Evolutionary conservation across 37 sponge, comb jelly and placozoan species (phyloP).

Genomic region (Eunapius fragilis): DNA sequence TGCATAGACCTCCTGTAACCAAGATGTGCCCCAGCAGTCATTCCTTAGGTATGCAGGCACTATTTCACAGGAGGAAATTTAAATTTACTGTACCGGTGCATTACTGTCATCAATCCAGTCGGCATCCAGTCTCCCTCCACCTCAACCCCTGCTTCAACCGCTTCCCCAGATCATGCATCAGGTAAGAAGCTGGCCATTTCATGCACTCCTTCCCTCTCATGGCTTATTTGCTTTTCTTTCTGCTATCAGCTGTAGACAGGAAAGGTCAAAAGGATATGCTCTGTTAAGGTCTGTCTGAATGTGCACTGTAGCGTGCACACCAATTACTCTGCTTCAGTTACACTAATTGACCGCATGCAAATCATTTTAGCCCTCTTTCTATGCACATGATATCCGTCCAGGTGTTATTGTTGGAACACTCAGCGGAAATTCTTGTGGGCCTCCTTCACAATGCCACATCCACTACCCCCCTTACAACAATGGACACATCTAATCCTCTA

Average conservation of each 20-base stretch:
- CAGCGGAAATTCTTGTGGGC: background rate
- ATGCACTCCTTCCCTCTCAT: background rate
- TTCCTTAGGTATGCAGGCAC: constrained; percentile 13
- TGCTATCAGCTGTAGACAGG: too few relatives aligned
- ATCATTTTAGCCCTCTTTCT: too few relatives aligned
- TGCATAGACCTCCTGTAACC: constrained; percentile 16
- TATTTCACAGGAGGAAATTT: background rate
- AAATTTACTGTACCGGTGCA: background rate
- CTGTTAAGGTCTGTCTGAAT: too few relatives aligned
- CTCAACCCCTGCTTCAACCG: too few relatives aligned
- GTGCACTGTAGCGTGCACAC: too few relatives aligned
- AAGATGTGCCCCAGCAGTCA: constrained; percentile 17
- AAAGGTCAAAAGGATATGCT: too few relatives aligned
- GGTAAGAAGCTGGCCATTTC: background rate
- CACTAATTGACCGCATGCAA: too few relatives aligned
- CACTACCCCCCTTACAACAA: background rate
- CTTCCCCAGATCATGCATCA: background rate
- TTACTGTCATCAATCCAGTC: background rate
- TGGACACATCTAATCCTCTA: background rate
- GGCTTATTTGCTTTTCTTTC: too few relatives aligned
- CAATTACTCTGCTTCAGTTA: too few relatives aligned
- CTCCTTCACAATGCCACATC: background rate
- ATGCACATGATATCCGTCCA: background rate
- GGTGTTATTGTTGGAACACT: background rate
- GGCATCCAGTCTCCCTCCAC: too few relatives aligned